Evolutionary conservation across 23 tunicate species (phyloP).

Genomic region (Ciona savignyi): DNA sequence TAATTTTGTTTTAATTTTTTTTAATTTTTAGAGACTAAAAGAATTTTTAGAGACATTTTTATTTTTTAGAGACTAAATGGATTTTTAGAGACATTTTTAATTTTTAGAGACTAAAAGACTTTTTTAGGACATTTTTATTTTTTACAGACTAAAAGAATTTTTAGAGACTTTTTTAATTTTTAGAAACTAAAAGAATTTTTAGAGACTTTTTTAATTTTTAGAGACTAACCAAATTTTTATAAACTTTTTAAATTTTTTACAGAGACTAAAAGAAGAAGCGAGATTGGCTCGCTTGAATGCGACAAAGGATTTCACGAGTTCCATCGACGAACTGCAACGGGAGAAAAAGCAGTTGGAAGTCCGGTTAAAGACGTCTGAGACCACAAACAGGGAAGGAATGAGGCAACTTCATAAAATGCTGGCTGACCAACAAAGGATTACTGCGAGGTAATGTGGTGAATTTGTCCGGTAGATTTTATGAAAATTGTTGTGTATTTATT

Average conservation of each 20-base stretch:
- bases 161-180: too few species aligned
- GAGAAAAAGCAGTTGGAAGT: constrained; percentile 59
- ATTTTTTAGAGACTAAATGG: too few species aligned
- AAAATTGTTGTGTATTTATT: too few species aligned
- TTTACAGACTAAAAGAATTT: background rate
- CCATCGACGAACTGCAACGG: constrained; percentile 20
- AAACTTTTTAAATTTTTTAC: background rate
- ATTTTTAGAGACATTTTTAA: too few species aligned
- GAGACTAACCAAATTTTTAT: background rate
- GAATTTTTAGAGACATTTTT: too few species aligned
- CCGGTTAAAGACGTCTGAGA: constrained; percentile 34
- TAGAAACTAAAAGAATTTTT: background rate
- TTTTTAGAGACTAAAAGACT: too few species aligned
- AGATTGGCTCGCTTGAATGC: constrained; percentile 41
- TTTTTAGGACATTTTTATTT: too few species aligned
- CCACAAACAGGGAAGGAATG: constrained; percentile 36
- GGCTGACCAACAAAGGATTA: constrained; percentile 76
- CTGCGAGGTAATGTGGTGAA: constrained; percentile 41
- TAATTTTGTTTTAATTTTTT: too few species aligned
- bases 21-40: too few species aligned
- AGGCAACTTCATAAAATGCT: constrained; percentile 72
- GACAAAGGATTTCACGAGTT: constrained; percentile 32
- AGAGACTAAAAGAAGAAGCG: constrained; percentile 48
- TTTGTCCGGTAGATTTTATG: background rate
- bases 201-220: too few species aligned